phyloP scores from a whole-genome alignment of 2,113 vertebrate genomes.

The Sinocyclocheilus anophthalmus region DNA sequence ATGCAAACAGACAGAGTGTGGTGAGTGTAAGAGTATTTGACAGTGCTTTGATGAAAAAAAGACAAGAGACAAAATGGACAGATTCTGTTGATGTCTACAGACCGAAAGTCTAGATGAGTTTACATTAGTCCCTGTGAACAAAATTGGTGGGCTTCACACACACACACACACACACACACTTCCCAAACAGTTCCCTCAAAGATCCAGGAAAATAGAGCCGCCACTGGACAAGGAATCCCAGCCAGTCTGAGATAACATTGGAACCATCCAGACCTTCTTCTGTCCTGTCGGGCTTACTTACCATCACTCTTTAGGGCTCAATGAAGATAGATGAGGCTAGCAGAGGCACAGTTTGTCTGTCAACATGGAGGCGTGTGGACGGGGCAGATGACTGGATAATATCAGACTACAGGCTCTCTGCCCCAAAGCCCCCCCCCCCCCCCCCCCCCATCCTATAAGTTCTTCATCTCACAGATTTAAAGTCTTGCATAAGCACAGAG shows the following conservation, averaged over 20 bases:
- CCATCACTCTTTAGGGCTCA: constrained; percentile 63
- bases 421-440: neutral
- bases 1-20: constrained; percentile 25
- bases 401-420: constrained; percentile 67
- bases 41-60: neutral
- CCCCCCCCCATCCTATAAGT: neutral
- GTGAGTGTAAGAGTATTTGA: constrained; percentile 20
- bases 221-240: constrained; percentile 44
- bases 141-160: constrained; percentile 65
- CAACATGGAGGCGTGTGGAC: constrained; percentile 69
- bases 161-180: constrained; percentile 57
- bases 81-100: constrained; percentile 60
- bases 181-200: constrained; percentile 56
- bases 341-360: constrained; percentile 77
- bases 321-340: constrained; percentile 81
- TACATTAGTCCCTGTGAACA: constrained; percentile 60
- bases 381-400: constrained; percentile 76
- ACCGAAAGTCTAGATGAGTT: constrained; percentile 69
- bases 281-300: constrained; percentile 71
- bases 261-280: constrained; percentile 77
- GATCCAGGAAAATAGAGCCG: constrained; percentile 53
- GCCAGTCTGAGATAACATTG: constrained; percentile 63
- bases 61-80: constrained; percentile 25
- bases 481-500: neutral
- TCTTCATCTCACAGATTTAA: neutral